Percentiles rank a stretch among this genome's conserved stretches.
Conservation (phyloP, 2,797 vertebrate species). For the Enteromius afrohamiltoni region DNA sequence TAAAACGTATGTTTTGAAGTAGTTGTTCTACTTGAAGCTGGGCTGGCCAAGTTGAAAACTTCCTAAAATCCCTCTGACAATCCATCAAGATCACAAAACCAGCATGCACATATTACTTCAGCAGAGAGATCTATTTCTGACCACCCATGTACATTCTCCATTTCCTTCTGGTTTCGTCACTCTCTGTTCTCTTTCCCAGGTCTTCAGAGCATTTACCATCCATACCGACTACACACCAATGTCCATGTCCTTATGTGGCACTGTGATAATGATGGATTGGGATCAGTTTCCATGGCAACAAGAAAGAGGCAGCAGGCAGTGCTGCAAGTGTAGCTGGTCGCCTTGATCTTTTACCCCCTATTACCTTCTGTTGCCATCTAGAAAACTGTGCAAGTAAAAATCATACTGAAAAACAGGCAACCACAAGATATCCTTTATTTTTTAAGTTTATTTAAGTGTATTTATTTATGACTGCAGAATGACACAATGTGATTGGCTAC, state of each 20-base stretch:
- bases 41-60: background rate
- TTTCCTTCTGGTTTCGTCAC: background rate
- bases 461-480: background rate
- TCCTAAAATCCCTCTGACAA: background rate
- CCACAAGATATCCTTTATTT: background rate
- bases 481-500: background rate
- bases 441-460: background rate
- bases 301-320: slow-evolving; percentile 44
- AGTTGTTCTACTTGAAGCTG: background rate
- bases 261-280: slow-evolving; percentile 48
- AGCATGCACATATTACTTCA: background rate
- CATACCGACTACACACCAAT: slow-evolving; percentile 27
- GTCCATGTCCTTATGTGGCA: slow-evolving; percentile 53
- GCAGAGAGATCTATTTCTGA: background rate
- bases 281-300: slow-evolving; percentile 64
- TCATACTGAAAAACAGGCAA: background rate
- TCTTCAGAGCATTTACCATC: slow-evolving; percentile 7
- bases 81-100: slow-evolving; percentile 1
- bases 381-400: slow-evolving; percentile 1
- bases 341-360: slow-evolving; percentile 44
- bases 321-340: slow-evolving; percentile 25
- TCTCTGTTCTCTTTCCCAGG: background rate
- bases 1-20: background rate
- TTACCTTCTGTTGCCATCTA: slow-evolving; percentile 23
- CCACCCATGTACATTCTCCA: background rate